Percentiles rank a stretch among this genome's conserved stretches.
These are phyloP conservation scores for Sturnus vulgaris DNA, from an alignment of 2,113 vertebrate genomes.

Conservation along the genomic window DNA sequence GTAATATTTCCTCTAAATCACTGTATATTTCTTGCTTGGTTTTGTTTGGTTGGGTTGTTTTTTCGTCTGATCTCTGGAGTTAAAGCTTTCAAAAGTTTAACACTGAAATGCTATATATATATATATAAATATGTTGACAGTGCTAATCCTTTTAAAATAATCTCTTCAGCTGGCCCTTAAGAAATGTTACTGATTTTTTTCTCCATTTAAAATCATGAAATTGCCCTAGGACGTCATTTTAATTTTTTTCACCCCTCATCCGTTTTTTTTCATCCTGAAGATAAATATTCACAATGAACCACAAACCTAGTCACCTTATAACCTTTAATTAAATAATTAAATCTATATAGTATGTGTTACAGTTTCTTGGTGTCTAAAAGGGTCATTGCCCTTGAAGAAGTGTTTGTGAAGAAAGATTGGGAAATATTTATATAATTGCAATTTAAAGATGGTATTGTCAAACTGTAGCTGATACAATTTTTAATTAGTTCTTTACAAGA, in stretches of 20 bases:
- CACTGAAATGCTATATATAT: background rate
- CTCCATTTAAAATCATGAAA: background rate
- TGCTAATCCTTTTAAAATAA: background rate
- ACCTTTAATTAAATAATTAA: background rate
- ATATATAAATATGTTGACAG: background rate
- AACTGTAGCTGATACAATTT: background rate
- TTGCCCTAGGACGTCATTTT: background rate
- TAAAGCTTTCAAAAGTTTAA: background rate
- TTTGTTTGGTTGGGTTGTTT: accelerated
- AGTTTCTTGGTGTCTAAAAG: background rate
- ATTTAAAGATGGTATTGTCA: background rate
- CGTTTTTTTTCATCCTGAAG: background rate
- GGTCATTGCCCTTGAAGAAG: background rate
- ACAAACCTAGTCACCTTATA: background rate
- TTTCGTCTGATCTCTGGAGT: background rate
- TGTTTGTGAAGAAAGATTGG: background rate
- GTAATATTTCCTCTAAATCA: background rate
- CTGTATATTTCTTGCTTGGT: background rate
- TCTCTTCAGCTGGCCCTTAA: background rate
- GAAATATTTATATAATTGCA: background rate
- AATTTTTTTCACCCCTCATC: background rate
- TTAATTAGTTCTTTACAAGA: background rate
- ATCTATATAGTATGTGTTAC: background rate
- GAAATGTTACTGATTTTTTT: background rate
- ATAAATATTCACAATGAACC: background rate